Base-by-base conservation (phyloP, 2,113 vertebrate genomes). In the Siphamia tubifer region DNA sequence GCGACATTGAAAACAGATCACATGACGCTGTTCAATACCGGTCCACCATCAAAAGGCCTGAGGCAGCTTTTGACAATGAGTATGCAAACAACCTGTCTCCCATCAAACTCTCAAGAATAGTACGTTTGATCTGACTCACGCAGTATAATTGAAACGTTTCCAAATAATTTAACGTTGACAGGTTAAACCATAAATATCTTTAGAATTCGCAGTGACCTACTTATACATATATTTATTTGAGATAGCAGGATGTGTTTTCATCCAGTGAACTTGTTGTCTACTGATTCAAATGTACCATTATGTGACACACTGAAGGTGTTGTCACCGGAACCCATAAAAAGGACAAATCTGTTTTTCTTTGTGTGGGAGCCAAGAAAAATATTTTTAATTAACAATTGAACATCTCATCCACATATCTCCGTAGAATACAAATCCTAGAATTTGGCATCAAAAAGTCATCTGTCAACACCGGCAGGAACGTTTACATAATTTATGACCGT, bases 401-500 rank as follows among this genome's bases (percentile, higher is more conserved):
- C 17, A 34, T 28, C 19, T 51, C 35, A 38, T 44, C 24, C 77
- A 83, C 71, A 83, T 85, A 83, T 77, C 65, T 42, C 31, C 52
- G 12, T 8, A 24, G 15, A 68, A 72, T 64, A 65, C 53, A 55
- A 85, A 77, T 47, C 27, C 66, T 62, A 65, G 20, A 63, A 44
- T 69, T 62, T 86, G 68, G 76, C 80, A 79, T 9, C n/a, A 35
- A 79, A 49, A 19, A 31, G 61, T 67, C 24, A 53, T 86, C 87
- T 79, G 72, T 90, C 84, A 90, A 43, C 79, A 60, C 60, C 71
- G 61, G 54, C 68, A 75, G 40, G 66, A 75, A 64, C 55, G 74
- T 86, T 74, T 74, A 70, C 51, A 75, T n/a, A 36, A 91, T 91
- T 90, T 90, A 90, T 38, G 66, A 55, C 55, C 52, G 56, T 44